Evolutionary conservation across 2,113 vertebrate genomes (phyloP).

Genomic region (Coracopsis vasa): DNA sequence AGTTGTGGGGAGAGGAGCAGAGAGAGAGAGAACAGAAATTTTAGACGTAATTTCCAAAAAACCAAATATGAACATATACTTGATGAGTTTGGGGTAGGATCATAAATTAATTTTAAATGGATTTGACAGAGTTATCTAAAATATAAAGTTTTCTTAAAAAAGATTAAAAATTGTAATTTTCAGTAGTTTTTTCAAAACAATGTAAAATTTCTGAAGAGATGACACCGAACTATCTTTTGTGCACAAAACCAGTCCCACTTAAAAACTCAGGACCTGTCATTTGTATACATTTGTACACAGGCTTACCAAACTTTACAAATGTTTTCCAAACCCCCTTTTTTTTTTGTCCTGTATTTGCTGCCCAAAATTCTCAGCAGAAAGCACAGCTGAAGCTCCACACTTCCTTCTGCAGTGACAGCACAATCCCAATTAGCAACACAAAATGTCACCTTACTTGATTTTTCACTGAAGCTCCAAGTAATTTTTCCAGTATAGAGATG

Average conservation of each 20-base stretch:
- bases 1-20: background rate
- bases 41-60: background rate
- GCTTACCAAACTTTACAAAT: background rate
- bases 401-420: background rate
- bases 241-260: background rate
- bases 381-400: background rate
- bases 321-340: background rate
- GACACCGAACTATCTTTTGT: background rate
- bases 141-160: background rate
- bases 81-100: background rate
- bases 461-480: background rate
- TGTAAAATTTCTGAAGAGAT: background rate
- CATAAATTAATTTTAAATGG: background rate
- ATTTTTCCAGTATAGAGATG: background rate
- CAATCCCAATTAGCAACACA: background rate
- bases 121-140: background rate
- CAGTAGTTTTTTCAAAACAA: background rate
- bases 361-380: background rate
- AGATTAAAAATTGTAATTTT: background rate
- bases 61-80: background rate
- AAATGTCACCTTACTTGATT: background rate
- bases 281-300: background rate
- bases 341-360: background rate
- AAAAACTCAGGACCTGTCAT: background rate
- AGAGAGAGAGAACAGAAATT: background rate